A percentile compares a stretch with the other conserved stretches of the same genome.
phyloP scores from a whole-genome alignment of 2,797 vertebrate genomes.

The Diplodus sargus region DNA sequence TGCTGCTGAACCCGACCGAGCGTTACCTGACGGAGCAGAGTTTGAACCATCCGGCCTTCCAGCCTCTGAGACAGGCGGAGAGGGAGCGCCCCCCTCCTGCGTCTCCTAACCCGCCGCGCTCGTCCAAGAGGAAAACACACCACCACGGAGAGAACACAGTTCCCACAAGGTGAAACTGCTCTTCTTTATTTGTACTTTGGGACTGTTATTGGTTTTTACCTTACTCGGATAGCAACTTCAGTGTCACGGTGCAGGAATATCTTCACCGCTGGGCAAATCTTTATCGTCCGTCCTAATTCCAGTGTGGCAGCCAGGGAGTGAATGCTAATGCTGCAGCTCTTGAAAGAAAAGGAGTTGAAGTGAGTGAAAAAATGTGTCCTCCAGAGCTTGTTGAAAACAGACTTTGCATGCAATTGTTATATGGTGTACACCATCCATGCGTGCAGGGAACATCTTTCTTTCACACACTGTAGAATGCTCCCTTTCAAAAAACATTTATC shows the following conservation, averaged over 20 bases:
- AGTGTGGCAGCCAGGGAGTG: neutral
- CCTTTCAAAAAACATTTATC: neutral
- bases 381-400: no score
- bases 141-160: slow-evolving; percentile 96
- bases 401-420: no score
- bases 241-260: neutral
- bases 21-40: slow-evolving; percentile 97
- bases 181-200: neutral
- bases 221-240: no score
- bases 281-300: neutral
- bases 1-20: slow-evolving; percentile 96
- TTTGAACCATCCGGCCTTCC: slow-evolving; percentile 97
- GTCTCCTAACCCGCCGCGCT: slow-evolving; percentile 91
- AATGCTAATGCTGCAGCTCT: neutral
- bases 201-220: neutral
- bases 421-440: no score
- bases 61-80: slow-evolving; percentile 95
- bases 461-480: no score
- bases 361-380: no score
- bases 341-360: no score
- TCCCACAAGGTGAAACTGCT: slow-evolving; percentile 89
- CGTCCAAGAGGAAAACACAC: slow-evolving; percentile 97
- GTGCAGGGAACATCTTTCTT: no score
- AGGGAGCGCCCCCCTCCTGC: slow-evolving; percentile 89
- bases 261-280: neutral